A percentile compares a stretch with the other conserved stretches of the same genome.
Evolutionary conservation across 2,113 vertebrate species (phyloP).

Genomic region (Saccopteryx leptura): DNA sequence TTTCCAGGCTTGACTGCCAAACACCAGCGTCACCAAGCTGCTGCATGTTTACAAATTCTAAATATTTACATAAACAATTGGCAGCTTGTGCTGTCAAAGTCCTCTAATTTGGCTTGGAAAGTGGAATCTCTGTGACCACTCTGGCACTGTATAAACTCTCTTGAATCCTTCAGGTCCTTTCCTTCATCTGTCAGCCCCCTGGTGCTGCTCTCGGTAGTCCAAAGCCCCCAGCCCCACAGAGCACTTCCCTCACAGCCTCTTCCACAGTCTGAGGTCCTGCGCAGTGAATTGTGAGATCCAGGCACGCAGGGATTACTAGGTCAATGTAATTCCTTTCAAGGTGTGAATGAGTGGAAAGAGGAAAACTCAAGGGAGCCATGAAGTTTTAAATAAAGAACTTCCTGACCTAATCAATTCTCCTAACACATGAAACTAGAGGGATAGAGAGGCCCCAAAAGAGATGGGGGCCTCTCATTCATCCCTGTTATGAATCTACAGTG

Average conservation of each 20-base stretch:
- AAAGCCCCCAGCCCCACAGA: not conserved
- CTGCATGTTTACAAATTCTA: not conserved
- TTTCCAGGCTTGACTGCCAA: not conserved
- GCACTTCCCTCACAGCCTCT: not conserved
- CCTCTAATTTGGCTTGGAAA: not conserved
- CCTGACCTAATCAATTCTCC: not conserved
- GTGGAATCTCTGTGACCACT: not conserved
- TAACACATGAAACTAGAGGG: not conserved
- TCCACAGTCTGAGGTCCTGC: not conserved
- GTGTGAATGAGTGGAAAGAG: not conserved
- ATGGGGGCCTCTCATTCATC: not conserved
- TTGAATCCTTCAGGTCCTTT: not conserved
- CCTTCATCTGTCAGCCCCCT: not conserved
- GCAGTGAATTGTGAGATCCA: not conserved
- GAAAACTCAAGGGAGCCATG: not conserved
- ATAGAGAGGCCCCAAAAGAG: not conserved
- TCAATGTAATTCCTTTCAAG: not conserved
- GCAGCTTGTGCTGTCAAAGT: not conserved
- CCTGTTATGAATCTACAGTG: not conserved
- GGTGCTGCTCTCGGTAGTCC: not conserved
- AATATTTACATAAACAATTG: not conserved
- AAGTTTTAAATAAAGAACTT: conserved; percentile 41
- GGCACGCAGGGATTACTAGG: not conserved
- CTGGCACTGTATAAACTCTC: not conserved
- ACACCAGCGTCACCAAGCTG: not conserved